Evolutionary conservation across 1,140 invertebrate species (phyloP).

Genomic region (Calliphora vicina): DNA sequence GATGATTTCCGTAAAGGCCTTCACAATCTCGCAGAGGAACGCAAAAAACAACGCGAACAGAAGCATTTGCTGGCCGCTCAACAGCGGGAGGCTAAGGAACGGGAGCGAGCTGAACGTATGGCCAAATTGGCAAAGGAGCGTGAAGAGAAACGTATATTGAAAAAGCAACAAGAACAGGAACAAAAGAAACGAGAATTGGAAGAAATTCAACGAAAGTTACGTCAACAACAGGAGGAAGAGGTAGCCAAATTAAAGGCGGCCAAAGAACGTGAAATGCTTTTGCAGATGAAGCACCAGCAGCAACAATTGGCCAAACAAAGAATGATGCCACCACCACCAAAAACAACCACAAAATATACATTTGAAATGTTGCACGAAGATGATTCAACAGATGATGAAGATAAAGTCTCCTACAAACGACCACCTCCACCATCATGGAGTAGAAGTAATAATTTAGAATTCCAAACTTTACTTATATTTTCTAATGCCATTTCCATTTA

Average conservation of each 20-base stretch:
- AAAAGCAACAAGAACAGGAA: conserved; percentile 66
- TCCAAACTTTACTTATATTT: not conserved
- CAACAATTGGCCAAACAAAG: conserved; percentile 46
- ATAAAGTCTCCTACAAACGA: conserved; percentile 62
- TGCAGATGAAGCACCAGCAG: conserved; percentile 52
- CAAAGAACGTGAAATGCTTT: conserved; percentile 55
- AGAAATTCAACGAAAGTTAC: conserved; percentile 65
- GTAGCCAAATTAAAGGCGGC: conserved; percentile 57
- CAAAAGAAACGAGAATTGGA: conserved; percentile 65
- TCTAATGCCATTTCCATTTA: conserved; percentile 33
- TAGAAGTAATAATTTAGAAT: conserved; percentile 57
- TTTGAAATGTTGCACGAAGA: conserved; percentile 65
- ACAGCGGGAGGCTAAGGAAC: conserved; percentile 68
- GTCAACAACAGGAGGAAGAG: conserved; percentile 63
- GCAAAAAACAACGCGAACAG: conserved; percentile 67
- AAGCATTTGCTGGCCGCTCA: conserved; percentile 69
- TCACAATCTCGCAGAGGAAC: conserved; percentile 65
- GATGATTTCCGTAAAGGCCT: conserved; percentile 60
- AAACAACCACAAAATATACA: conserved; percentile 53
- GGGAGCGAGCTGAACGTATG: conserved; percentile 63
- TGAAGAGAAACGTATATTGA: conserved; percentile 61
- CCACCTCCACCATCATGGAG: conserved; percentile 67
- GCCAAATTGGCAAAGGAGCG: conserved; percentile 68
- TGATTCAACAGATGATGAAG: conserved; percentile 69
- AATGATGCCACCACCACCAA: conserved; percentile 53